Conservation (phyloP, 2,113 vertebrate genomes). For the Otocyon megalotis region DNA sequence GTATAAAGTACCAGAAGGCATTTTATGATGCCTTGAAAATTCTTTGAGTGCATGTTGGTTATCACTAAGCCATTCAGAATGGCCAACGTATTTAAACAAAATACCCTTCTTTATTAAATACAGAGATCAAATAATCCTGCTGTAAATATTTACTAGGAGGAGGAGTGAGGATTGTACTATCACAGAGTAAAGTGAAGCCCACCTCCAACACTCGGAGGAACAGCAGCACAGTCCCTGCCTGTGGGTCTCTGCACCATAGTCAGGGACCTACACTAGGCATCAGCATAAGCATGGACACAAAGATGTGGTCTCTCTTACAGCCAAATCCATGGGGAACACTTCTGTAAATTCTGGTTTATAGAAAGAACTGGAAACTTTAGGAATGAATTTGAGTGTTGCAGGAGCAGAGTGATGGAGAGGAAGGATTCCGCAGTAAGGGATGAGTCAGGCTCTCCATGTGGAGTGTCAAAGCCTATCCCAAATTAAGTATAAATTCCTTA, state of each 20-base stretch:
- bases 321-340: background rate
- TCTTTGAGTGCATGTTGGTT: background rate
- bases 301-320: background rate
- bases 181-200: background rate
- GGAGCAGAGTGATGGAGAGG: background rate
- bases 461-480: background rate
- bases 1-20: background rate
- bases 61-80: background rate
- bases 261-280: background rate
- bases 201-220: background rate
- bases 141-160: background rate
- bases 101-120: background rate
- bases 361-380: background rate
- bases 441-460: background rate
- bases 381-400: background rate
- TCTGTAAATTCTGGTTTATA: background rate
- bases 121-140: background rate
- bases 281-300: background rate
- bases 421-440: background rate
- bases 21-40: background rate
- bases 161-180: background rate
- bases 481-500: background rate
- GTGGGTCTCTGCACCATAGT: background rate
- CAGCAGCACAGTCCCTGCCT: background rate
- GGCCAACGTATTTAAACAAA: constrained; percentile 11